Percentiles rank a stretch among this genome's conserved stretches.
Evolutionary conservation across 2,113 vertebrate species (phyloP).

Genomic region (Prionailurus bengalensis): DNA sequence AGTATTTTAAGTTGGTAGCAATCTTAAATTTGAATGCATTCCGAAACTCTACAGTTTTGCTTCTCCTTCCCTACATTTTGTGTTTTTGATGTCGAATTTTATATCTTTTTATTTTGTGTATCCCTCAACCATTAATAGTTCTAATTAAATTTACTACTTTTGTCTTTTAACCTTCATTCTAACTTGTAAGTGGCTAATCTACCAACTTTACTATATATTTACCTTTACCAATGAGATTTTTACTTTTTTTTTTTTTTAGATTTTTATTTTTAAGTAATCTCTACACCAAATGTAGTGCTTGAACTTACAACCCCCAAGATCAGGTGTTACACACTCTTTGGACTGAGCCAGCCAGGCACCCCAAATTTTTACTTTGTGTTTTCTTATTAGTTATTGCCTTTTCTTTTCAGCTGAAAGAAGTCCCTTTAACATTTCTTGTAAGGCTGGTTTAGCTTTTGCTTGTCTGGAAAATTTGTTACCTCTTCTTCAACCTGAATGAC

Average conservation of each 20-base stretch:
- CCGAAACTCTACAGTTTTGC: no score
- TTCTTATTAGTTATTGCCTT: background rate
- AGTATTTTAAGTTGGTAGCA: no score
- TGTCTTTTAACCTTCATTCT: background rate
- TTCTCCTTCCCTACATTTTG: no score
- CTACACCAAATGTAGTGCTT: no score
- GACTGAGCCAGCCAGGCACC: no score
- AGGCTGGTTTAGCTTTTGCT: background rate
- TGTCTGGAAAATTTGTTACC: background rate
- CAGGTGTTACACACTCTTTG: no score
- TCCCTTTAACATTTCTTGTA: background rate
- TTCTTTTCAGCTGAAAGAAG: background rate
- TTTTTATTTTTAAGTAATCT: no score
- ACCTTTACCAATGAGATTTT: background rate
- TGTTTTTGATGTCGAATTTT: background rate
- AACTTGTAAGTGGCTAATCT: background rate
- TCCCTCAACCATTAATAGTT: background rate
- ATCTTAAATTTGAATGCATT: no score
- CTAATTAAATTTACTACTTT: background rate
- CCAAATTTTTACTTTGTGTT: background rate
- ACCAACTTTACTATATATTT: background rate
- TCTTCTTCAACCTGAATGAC: background rate
- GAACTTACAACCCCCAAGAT: no score
- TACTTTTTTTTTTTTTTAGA: background rate
- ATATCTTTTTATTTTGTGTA: background rate